A percentile compares a stretch with the other conserved stretches of the same genome.
Evolutionary conservation across 2,797 vertebrate species (phyloP).

Genomic region (Nasua narica): DNA sequence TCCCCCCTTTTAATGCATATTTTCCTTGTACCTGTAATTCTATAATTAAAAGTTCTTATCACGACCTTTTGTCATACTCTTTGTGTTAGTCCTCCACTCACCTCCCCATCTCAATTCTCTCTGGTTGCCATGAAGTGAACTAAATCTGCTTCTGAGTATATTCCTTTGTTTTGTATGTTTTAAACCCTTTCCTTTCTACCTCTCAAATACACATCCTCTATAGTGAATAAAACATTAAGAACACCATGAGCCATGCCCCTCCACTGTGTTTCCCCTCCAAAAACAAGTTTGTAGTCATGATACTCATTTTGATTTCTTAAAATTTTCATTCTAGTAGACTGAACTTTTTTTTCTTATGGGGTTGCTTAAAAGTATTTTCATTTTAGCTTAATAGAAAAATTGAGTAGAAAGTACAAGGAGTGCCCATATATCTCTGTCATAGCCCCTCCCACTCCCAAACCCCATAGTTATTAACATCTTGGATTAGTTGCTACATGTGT

Average conservation of each 20-base stretch:
- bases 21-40: conserved; percentile 57
- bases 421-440: background rate
- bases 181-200: conserved; percentile 66
- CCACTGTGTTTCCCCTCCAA: background rate
- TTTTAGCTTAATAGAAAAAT: background rate
- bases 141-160: background rate
- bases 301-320: conserved; percentile 55
- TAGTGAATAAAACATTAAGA: background rate
- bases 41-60: conserved; percentile 56
- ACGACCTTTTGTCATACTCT: conserved; percentile 64
- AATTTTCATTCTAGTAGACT: background rate
- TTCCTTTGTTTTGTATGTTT: conserved; percentile 65
- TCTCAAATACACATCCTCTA: background rate
- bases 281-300: background rate
- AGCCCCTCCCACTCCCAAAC: background rate
- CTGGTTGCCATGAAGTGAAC: conserved; percentile 53
- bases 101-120: conserved; percentile 70
- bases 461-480: background rate
- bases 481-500: background rate
- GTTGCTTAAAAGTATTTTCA: background rate
- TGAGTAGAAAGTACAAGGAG: background rate
- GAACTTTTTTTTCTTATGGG: background rate
- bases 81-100: conserved; percentile 65
- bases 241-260: background rate
- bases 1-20: conserved; percentile 60